Evolutionary conservation across 2,888 invertebrate genomes (phyloP), one percentile per base, ranked within the genome.

Genomic region (Polietes domitor): DNA sequence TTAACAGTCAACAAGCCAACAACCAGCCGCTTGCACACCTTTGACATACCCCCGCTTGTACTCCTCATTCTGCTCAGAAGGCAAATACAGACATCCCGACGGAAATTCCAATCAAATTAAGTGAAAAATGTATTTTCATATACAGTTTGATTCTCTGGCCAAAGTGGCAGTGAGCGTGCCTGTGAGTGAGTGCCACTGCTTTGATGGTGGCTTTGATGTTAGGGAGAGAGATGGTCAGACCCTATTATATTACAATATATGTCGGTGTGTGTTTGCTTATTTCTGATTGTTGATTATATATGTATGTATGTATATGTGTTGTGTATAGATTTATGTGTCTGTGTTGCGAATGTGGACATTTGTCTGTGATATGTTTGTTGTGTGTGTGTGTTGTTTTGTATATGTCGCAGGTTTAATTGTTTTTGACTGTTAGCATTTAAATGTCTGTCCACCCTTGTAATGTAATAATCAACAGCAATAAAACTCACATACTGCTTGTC

Each of bases 41-140:
- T 61, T 17, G 32, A 58, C 15, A 7, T 32, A 32, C 9, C n/a
- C n/a, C n/a, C n/a, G 4, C 6, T 37, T 37, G 9, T n/a, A 28
- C 47, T 53, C 68, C 68, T 73, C 72, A 72, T 58, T 47, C n/a
- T 9, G 9, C 5, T 4, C 32, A 9, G 32, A 9, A 63, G 32
- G 28, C n/a, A 17, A 63, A 17, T 15, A 32, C 63, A 21, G 19
- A 2, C 65, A 19, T 37, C 41, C 58, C 68, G 43, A 50, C 65
- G 78, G 58, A 81, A 81, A 81, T 84, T 78, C 37, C 78, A 81
- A 84, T 81, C 72, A 84, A 78, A 84, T 72, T 81, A 78, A 81
- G 75, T 78, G 47, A 80, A 83, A 77, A 73, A 24, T 28, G n/a
- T 50, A 70, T 70, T 70, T 47, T 24, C 21, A 37, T 21, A 21